Conservation (phyloP, 2,113 vertebrate genomes). For the Larimichthys polyactis region DNA sequence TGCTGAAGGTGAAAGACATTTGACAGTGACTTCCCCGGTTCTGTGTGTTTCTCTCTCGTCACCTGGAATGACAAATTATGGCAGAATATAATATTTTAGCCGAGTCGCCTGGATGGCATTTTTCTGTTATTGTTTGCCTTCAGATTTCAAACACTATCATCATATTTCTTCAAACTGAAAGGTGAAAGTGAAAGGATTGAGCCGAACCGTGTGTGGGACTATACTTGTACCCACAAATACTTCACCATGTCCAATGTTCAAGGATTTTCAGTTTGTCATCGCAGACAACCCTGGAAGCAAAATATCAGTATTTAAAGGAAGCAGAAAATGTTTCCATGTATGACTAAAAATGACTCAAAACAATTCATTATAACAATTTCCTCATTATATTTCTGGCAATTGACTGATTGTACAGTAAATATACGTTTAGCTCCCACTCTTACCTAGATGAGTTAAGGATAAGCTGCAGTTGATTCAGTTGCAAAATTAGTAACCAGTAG, state of each 20-base stretch:
- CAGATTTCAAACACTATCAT: constrained; percentile 26
- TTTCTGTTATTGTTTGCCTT: constrained; percentile 26
- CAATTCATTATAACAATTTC: not conserved
- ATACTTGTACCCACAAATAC: not conserved
- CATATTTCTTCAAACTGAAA: constrained; percentile 4
- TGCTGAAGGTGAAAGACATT: constrained; percentile 30
- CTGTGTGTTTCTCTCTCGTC: constrained; percentile 25
- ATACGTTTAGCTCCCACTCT: not conserved
- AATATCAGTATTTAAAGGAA: not conserved
- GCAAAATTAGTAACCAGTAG: not conserved
- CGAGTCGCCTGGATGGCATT: constrained; percentile 27
- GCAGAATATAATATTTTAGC: constrained; percentile 43
- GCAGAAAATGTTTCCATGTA: not conserved
- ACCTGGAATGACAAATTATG: constrained; percentile 19
- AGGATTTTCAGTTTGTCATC: no score
- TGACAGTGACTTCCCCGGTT: not conserved
- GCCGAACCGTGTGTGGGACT: not conserved
- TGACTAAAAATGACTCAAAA: not conserved
- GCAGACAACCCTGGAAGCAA: not conserved
- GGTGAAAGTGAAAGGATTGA: not conserved
- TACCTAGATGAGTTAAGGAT: not conserved
- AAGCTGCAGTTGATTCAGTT: not conserved
- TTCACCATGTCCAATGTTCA: not conserved
- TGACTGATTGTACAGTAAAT: not conserved
- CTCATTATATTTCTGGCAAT: not conserved